Evolutionary conservation across 2,888 invertebrate species (phyloP), one percentile per base, ranked within the genome.

Genomic region (Rhogogaster chlorosoma): DNA sequence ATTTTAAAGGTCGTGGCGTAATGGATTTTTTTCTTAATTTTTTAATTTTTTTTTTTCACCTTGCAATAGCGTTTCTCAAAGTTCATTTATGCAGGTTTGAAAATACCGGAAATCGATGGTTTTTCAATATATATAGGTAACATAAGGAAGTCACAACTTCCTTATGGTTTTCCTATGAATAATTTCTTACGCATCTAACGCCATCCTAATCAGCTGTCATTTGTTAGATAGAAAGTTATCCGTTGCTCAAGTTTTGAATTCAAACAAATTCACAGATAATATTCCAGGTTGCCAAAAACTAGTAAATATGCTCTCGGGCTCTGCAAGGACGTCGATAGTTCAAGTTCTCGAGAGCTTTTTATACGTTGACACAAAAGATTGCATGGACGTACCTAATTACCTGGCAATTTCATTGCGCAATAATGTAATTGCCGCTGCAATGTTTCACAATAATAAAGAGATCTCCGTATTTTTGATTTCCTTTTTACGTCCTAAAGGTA

Each of bases 311-410:
- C 26, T 7, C 1, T 77, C 9, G 32, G 26, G 5, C 29, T 12
- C n/a, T 7, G 53, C 61, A 80, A 80, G 61, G 80, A 57, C 61
- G 80, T 57, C 61, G 49, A 80, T 61, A 49, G 80, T 80, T 80
- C 80, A 61, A 80, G 57, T 61, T 80, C 61, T 42, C 22, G 12
- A 73, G 22, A 73, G n/a, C 71, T 42, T 42, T 26, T 45, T 53
- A 77, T 15, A 77, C 49, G 10, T 53, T 73, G 45, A 42, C 42
- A 42, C n/a, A 42, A 3, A 38, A 15, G 22, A 73, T 42, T 42
- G 73, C 38, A 73, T 38, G 12, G 38, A 42, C 18, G 73, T 5
- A 42, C 18, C 42, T 5, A 45, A 38, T n/a, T 73, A 42, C 73
- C 38, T 26, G 5, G 73, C 10, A 73, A 45, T 45, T 73, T 45